Evolutionary conservation across 1,140 invertebrate species (phyloP).

Genomic region (Hyphantria cunea): DNA sequence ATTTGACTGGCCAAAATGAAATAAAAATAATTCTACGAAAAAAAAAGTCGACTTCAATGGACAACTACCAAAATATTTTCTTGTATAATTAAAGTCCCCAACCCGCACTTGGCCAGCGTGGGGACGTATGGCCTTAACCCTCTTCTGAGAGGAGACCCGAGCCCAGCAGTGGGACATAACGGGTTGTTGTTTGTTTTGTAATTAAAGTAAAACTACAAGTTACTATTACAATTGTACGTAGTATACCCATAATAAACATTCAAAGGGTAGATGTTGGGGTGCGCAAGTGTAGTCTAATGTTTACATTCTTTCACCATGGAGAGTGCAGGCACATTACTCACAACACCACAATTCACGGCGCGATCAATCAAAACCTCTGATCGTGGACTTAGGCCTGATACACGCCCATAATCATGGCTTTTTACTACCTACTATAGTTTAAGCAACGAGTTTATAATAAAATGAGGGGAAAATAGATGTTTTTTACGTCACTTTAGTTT

Average conservation of each 20-base stretch:
- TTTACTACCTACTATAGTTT: neutral
- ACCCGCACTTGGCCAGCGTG: no score
- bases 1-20: no score
- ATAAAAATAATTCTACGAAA: no score
- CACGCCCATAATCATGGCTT: constrained; percentile 16
- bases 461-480: neutral
- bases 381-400: constrained; percentile 13
- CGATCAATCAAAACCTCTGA: constrained; percentile 27
- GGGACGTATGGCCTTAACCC: no score
- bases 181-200: no score
- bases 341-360: neutral
- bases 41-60: no score
- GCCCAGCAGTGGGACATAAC: no score
- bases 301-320: constrained; percentile 75
- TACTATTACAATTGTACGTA: neutral
- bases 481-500: neutral
- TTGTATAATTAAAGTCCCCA: no score
- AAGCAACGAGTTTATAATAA: neutral
- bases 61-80: no score
- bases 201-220: no score
- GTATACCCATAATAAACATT: neutral
- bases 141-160: no score
- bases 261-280: constrained; percentile 23
- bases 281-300: constrained; percentile 55
- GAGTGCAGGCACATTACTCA: constrained; percentile 42